Conservation (phyloP, 2,888 invertebrate species). For the Phorcus lineatus region DNA sequence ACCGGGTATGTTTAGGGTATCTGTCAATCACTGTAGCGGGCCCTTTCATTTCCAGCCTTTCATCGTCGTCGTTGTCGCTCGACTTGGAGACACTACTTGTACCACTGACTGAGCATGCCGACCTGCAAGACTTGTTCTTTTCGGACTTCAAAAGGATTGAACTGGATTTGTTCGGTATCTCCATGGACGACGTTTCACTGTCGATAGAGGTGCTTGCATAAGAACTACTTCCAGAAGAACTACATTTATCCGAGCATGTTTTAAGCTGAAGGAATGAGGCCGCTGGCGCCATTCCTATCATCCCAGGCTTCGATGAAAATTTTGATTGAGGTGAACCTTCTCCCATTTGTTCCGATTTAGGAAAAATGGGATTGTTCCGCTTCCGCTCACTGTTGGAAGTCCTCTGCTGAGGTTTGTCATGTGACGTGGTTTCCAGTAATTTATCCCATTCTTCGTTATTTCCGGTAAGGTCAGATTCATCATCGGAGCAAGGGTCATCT, state of each 20-base stretch:
- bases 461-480: constrained; percentile 46
- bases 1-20: background rate
- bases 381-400: background rate
- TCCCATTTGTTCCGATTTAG: background rate
- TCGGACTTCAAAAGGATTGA: background rate
- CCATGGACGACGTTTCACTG: background rate
- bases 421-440: constrained; percentile 36
- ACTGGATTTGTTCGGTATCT: background rate
- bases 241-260: background rate
- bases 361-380: background rate
- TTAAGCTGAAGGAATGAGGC: background rate
- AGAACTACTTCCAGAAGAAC: background rate
- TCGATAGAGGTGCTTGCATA: background rate
- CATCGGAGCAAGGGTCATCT: constrained; percentile 16
- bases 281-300: background rate
- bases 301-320: background rate
- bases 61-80: background rate
- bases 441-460: constrained; percentile 54
- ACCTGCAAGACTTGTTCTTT: background rate
- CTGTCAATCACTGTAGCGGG: background rate
- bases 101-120: background rate
- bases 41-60: background rate
- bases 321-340: background rate
- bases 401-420: background rate
- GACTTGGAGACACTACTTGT: background rate